phyloP scores from a whole-genome alignment of 2,797 vertebrate species.

The Mus spretus region DNA sequence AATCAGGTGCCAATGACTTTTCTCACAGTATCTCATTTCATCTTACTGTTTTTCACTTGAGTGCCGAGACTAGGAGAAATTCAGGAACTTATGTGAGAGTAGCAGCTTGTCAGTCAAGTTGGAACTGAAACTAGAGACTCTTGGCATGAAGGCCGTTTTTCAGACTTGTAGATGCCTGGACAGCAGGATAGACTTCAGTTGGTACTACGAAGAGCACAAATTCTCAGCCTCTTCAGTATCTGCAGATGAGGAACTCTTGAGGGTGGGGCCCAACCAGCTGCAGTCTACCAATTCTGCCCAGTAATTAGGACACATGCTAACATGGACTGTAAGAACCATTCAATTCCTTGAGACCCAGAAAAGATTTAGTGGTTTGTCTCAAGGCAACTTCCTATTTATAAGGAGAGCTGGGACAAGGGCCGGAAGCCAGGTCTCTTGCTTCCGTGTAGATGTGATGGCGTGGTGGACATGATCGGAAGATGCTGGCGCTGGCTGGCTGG shows the following conservation, averaged over 20 bases:
- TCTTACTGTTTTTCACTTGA: not conserved
- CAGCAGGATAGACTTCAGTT: not conserved
- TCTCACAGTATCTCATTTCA: not conserved
- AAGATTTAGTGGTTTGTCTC: not conserved
- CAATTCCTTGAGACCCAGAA: not conserved
- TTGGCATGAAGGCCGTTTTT: not conserved
- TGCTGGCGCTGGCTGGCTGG: not conserved
- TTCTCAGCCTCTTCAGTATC: not conserved
- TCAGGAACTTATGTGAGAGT: slow-evolving; percentile 3
- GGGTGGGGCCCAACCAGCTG: too few species aligned
- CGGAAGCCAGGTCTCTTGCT: not conserved
- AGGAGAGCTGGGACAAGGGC: not conserved
- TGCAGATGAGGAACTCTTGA: not conserved
- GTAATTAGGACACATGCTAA: too few species aligned
- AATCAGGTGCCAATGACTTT: not conserved
- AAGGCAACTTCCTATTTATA: not conserved
- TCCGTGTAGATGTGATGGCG: not conserved
- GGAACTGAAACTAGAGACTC: slow-evolving; percentile 25
- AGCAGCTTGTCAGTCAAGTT: not conserved
- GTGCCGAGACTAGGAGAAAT: not conserved
- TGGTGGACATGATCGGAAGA: not conserved
- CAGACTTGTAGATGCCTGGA: not conserved
- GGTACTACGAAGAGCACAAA: not conserved
- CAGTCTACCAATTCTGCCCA: not conserved
- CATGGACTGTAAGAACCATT: not conserved